A percentile compares a stretch with the other conserved stretches of the same genome.
phyloP scores from a whole-genome alignment of 2,888 invertebrate species.

The Globia sparganii region DNA sequence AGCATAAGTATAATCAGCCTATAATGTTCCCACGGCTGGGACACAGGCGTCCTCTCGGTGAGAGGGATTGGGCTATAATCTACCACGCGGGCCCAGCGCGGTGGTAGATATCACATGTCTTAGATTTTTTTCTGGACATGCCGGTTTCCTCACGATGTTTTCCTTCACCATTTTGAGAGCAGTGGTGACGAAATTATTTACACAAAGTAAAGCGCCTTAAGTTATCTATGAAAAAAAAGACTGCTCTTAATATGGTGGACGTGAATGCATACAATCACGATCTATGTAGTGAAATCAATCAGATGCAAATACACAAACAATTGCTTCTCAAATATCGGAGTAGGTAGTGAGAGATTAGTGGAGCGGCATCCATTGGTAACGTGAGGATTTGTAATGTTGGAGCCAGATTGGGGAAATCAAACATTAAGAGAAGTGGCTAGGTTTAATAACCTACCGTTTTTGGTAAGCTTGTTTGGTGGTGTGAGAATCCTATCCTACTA shows the following conservation, averaged over 20 bases:
- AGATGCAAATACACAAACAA: slow-evolving; percentile 49
- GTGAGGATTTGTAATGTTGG: slow-evolving; percentile 56
- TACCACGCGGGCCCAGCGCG: too few species aligned
- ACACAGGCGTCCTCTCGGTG: too few species aligned
- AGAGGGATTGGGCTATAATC: too few species aligned
- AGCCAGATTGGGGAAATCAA: not conserved
- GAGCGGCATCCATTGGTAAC: slow-evolving; percentile 50
- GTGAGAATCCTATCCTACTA: too few species aligned
- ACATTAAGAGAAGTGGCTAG: not conserved
- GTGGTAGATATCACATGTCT: too few species aligned
- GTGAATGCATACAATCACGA: not conserved
- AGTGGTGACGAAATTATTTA: too few species aligned
- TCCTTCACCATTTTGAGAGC: not conserved
- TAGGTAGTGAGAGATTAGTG: slow-evolving; percentile 52
- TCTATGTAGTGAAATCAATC: slow-evolving; percentile 5
- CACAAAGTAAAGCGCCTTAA: too few species aligned
- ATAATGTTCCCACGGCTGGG: too few species aligned
- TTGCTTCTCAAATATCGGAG: slow-evolving; percentile 53
- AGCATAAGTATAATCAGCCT: too few species aligned
- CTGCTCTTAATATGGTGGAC: too few species aligned
- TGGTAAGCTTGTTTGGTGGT: too few species aligned
- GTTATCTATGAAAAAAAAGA: not conserved
- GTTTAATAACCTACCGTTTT: not conserved
- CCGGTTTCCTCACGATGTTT: not conserved
- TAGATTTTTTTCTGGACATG: not conserved